Base-by-base conservation (phyloP, 2,888 invertebrate species). In the Lepidocyrtoides sp. region DNA sequence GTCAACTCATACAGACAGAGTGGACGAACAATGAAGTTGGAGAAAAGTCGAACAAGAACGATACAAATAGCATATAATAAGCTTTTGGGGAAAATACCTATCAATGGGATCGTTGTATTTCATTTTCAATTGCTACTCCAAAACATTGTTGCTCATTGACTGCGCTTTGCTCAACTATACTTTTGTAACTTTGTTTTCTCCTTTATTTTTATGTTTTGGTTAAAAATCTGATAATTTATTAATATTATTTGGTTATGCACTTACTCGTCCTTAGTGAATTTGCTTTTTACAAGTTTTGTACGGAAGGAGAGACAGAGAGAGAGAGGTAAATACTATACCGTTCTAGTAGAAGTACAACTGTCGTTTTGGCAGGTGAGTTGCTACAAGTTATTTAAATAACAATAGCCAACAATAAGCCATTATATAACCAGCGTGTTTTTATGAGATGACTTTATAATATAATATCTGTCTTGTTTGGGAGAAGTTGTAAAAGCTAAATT, bases 51-150 rank as follows among this genome's bases (percentile, higher is more conserved):
- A 36, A 75, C 36, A 60, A 82, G 63, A 88, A 29, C 44, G 83
- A 83, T 83, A 63, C 89, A 82, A 89, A 89, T 83, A 89, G 75
- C 44, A 72, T 77, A 81, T 81, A 51, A n/a, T 54, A 75, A 20
- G 41, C 36, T 54, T 69, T 29, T 23, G 51, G 69, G 48, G 29
- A 32, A 36, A 44, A 48, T 12, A 26, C 20, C n/a, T n/a, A n/a
- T n/a, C n/a, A n/a, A n/a, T n/a, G n/a, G n/a, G n/a, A n/a, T n/a
- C n/a, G n/a, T n/a, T n/a, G n/a, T n/a, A n/a, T n/a, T n/a, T n/a
- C n/a, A n/a, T n/a, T n/a, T n/a, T n/a, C n/a, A n/a, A n/a, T n/a
- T n/a, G n/a, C n/a, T n/a, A n/a, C n/a, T n/a, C n/a, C n/a, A n/a
- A n/a, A n/a, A n/a, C n/a, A n/a, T n/a, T n/a, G n/a, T n/a, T n/a